Evolutionary conservation across 2,797 vertebrate species (phyloP), one percentile per base, ranked within the genome.

Genomic region (Salmo trutta): DNA sequence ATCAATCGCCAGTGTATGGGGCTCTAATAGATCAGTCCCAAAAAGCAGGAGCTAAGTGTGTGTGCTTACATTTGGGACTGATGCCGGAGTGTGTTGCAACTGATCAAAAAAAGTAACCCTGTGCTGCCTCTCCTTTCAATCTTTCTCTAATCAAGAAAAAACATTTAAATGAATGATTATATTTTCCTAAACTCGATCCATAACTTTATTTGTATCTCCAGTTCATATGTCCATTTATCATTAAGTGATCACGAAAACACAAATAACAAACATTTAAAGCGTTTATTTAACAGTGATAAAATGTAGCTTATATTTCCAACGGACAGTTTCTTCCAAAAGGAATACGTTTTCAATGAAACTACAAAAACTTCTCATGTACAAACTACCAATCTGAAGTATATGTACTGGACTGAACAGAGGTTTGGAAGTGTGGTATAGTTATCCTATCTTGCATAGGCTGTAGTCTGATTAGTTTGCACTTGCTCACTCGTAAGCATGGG

Each of bases 1-100:
- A 14, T 47, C 41, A 5, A 52, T 64, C 59, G 24, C 70, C 52
- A 1, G 10, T 3, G 5, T 74, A 2, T 3, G 33, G 0, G 77
- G 12, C 6, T 80, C 66, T 1, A 82, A 16, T 1, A 68, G 73
- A 0, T 91, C 84, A 91, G 92, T 93, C 3, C 29, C 4, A 33
- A 53, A 27, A 31, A 77, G 10, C 41, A 47, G 41, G 41, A 47
- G 10, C 41, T 47, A 12, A 47, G 56, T n/a, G 19, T 59, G 56
- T 59, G 56, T 19, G 56, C n/a, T 59, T 59, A 59, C 56, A 10
- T 59, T 59, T 19, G 54, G 19, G 53, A 59, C 54, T 17, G 16
- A 56, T 41, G 36, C 36, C 2, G 2, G 2, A 41, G 36, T 41
- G 54, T n/a, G n/a, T n/a, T 59, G 56, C 56, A 59, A 21, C n/a